Evolutionary conservation across 1,140 invertebrate species (phyloP).

Genomic region (Drosophila pallidifrons): DNA sequence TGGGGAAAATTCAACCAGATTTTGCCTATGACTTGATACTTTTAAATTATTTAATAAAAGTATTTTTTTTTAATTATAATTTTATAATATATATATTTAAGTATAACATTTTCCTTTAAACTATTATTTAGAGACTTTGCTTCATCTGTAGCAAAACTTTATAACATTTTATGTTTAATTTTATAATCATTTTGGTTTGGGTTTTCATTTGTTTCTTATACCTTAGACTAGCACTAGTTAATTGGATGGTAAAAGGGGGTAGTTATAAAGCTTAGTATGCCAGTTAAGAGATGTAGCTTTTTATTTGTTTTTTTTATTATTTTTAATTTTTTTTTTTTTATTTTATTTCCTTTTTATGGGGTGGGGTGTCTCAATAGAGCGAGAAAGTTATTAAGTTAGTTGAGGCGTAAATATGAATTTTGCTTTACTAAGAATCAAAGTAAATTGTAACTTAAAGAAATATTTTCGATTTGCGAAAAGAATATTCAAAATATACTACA

Average conservation of each 20-base stretch:
- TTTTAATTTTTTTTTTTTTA: slow-evolving; percentile 27
- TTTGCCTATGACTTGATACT: slow-evolving; percentile 30
- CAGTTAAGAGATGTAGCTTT: slow-evolving; percentile 51
- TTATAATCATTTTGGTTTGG: slow-evolving; percentile 58
- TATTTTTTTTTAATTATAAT: slow-evolving; percentile 56
- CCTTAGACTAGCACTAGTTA: slow-evolving; percentile 50
- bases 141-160: slow-evolving; percentile 60
- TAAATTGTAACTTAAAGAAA: slow-evolving; percentile 7
- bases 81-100: slow-evolving; percentile 69
- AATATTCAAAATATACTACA: neutral
- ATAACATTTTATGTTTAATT: slow-evolving; percentile 63
- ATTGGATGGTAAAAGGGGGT: slow-evolving; percentile 68
- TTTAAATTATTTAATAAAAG: slow-evolving; percentile 64
- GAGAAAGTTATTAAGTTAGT: slow-evolving; percentile 43
- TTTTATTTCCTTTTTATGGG: slow-evolving; percentile 29
- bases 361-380: slow-evolving; percentile 41
- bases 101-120: slow-evolving; percentile 72
- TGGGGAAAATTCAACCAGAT: slow-evolving; percentile 24
- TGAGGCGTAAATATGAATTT: slow-evolving; percentile 38
- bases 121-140: slow-evolving; percentile 69
- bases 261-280: slow-evolving; percentile 65
- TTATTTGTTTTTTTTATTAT: slow-evolving; percentile 38
- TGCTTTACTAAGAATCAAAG: slow-evolving; percentile 3
- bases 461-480: neutral
- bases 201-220: slow-evolving; percentile 38